phyloP scores from a whole-genome alignment of 1,140 invertebrate genomes.

The Drosophila ficusphila region DNA sequence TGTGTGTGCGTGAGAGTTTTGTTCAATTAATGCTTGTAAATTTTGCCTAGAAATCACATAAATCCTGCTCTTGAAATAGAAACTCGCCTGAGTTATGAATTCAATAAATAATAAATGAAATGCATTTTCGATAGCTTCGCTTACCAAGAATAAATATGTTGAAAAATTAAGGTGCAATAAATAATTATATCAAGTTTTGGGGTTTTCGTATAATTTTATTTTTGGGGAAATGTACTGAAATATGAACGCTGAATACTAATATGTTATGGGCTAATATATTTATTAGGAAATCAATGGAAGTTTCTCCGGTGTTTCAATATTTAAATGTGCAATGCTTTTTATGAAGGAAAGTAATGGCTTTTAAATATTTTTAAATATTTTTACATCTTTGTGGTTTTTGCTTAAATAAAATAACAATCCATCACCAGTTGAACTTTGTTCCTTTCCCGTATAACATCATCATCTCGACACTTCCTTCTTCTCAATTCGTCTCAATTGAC shows the following conservation, averaged over 20 bases:
- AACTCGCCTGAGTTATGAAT: conserved; percentile 47
- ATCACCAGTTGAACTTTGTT: neutral
- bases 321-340: neutral
- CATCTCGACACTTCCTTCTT: conserved; percentile 17
- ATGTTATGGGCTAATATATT: neutral
- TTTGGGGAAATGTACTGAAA: neutral
- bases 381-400: neutral
- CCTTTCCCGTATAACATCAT: neutral
- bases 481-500: conserved; percentile 28
- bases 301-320: neutral
- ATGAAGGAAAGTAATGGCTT: no score
- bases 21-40: conserved; percentile 64
- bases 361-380: neutral
- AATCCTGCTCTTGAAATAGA: conserved; percentile 35
- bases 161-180: conserved; percentile 31
- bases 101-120: conserved; percentile 42
- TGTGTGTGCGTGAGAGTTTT: conserved; percentile 65
- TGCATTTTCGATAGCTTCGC: neutral
- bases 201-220: conserved; percentile 15
- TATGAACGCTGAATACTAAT: conserved; percentile 11
- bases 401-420: neutral
- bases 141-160: conserved; percentile 19
- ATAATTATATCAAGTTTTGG: conserved; percentile 18
- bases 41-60: conserved; percentile 66
- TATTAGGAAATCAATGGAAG: neutral